Base-by-base conservation (phyloP, 1,140 invertebrate species). In the Lordiphosa collinella region DNA sequence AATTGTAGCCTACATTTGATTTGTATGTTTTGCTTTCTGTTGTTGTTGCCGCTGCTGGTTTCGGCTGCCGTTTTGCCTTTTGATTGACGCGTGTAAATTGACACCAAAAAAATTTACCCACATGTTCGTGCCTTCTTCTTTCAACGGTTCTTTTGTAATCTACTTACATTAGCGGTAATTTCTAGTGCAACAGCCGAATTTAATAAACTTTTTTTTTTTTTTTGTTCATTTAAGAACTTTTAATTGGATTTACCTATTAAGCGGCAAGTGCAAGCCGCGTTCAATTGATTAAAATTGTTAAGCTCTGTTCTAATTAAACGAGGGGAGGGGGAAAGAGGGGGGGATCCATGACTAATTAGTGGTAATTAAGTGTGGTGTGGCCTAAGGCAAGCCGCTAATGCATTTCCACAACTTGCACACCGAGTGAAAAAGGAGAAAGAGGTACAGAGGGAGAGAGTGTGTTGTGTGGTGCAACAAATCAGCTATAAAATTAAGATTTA, bases 31-130 rank as follows among this genome's bases (percentile, higher is more conserved):
- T 35, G 35, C 40, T 49, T 41, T 41, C 51, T 56, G 35, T 49
- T 67, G 5, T 66, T 18, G 18, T 22, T 22, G 18, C 3, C 6
- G 18, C 18, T 22, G 18, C 18, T 22, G 18, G 18, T 22, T 22
- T 22, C 18, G 18, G 48, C 46, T 40, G 50, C 25, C 37, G 46
- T 32, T 25, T 43, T 14, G 6, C 36, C 32, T 29, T 59, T 50
- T 69, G 66, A 69, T 69, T 69, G 67, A 70, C 63, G 63, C 48
- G 61, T 66, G 66, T 70, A 70, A 70, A 66, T 70, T 70, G 67
- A 70, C 67, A 70, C 67, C 62, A 57, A 70, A 68, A 61, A 32
- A 48, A 6, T 13, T 31, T 50, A 22, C 13, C 37, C 47, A 46
- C 41, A 50, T 53, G 57, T 14, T 53, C 12, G 25, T 13, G 12